phyloP scores from a whole-genome alignment of 2,113 vertebrate species.

The Dasyurus viverrinus region DNA sequence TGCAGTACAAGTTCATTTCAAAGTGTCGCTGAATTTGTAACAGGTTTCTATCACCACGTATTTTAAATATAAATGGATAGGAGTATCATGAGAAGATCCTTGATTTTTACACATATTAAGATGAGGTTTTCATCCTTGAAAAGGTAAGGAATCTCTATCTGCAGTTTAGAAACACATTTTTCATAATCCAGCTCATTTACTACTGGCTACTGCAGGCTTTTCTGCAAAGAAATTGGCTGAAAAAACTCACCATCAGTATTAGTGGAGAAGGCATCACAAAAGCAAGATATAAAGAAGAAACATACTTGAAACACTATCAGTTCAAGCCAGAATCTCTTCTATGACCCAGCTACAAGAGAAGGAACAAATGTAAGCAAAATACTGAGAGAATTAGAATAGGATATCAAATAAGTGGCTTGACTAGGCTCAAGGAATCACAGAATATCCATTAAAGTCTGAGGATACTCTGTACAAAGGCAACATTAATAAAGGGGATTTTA shows the following conservation, averaged over 20 bases:
- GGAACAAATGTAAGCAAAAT: not conserved
- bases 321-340: not conserved
- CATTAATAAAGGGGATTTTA: not conserved
- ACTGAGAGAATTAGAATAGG: not conserved
- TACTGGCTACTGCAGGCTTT: not conserved
- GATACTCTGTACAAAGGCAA: not conserved
- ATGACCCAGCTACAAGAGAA: not conserved
- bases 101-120: not conserved
- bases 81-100: not conserved
- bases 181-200: not conserved
- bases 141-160: not conserved
- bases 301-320: not conserved
- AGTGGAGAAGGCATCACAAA: not conserved
- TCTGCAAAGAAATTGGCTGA: not conserved
- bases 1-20: not conserved
- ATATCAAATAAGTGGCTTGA: not conserved
- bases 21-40: not conserved
- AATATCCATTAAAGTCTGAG: not conserved
- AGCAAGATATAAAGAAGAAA: not conserved
- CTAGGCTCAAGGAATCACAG: not conserved
- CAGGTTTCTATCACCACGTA: not conserved
- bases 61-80: not conserved
- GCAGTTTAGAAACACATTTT: not conserved
- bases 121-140: not conserved
- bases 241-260: not conserved